Evolutionary conservation across 2,797 vertebrate genomes (phyloP).

Genomic region (Sebastiscus tertius): DNA sequence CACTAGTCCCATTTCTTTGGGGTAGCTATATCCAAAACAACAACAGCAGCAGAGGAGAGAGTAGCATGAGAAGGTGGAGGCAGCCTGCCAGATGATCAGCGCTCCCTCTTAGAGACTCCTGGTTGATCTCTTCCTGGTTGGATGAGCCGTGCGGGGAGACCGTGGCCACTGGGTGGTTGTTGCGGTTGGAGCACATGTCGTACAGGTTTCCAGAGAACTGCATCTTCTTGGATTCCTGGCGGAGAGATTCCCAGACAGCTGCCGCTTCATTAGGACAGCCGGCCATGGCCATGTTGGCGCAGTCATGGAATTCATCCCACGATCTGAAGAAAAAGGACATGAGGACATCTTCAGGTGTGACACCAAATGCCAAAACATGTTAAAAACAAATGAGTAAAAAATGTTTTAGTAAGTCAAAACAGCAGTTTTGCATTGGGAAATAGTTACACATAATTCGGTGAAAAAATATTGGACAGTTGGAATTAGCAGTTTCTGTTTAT

Average conservation of each 20-base stretch:
- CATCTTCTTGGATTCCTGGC: slow-evolving; percentile 90
- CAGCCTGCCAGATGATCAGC: slow-evolving; percentile 34
- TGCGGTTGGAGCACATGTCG: slow-evolving; percentile 86
- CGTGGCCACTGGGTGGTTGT: slow-evolving; percentile 55
- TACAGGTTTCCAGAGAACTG: slow-evolving; percentile 93
- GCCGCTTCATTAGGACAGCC: slow-evolving; percentile 90
- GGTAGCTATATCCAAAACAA: slow-evolving; percentile 65
- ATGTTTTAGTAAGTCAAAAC: not conserved
- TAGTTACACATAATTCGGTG: not conserved
- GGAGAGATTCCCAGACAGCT: slow-evolving; percentile 91
- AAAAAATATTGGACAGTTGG: not conserved
- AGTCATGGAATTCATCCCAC: slow-evolving; percentile 92
- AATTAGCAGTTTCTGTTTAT: not conserved
- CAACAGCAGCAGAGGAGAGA: slow-evolving; percentile 56
- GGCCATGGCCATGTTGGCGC: slow-evolving; percentile 86
- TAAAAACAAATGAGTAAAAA: not conserved
- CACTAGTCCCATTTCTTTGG: slow-evolving; percentile 42
- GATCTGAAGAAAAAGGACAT: slow-evolving; percentile 78
- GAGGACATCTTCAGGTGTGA: not conserved
- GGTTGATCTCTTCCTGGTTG: slow-evolving; percentile 84
- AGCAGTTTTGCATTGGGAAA: not conserved
- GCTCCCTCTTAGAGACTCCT: slow-evolving; percentile 86
- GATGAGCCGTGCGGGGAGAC: slow-evolving; percentile 44
- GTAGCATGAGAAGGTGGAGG: slow-evolving; percentile 36
- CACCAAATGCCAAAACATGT: not conserved